A percentile compares a stretch with the other conserved stretches of the same genome.
Conservation (phyloP, 2,113 vertebrate genomes). For the Salvelinus fontinalis region DNA sequence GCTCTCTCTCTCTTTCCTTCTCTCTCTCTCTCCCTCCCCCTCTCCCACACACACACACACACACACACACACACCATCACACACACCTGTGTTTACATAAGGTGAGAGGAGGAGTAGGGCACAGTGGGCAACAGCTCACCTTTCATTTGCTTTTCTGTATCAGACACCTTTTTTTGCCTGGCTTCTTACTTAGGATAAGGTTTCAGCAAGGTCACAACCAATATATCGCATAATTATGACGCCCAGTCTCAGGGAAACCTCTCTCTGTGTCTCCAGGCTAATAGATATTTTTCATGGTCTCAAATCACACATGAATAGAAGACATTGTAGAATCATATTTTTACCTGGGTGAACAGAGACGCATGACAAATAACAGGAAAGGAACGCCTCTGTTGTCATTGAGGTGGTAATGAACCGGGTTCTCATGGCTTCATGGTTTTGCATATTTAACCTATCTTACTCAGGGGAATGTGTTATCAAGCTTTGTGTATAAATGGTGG, state of each 20-base stretch:
- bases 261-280: neutral
- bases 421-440: no score
- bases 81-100: constrained; percentile 68
- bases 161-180: constrained; percentile 15
- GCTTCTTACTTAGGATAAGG: constrained; percentile 18
- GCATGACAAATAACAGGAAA: neutral
- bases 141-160: constrained; percentile 45
- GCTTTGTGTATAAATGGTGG: neutral
- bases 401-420: neutral
- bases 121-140: constrained; percentile 13
- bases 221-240: neutral
- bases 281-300: constrained; percentile 1
- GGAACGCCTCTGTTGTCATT: constrained; percentile 18
- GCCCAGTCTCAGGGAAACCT: neutral
- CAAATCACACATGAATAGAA: neutral
- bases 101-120: constrained; percentile 33
- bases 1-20: neutral
- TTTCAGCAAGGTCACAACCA: constrained; percentile 15
- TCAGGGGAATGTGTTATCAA: neutral
- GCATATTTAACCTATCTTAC: no score
- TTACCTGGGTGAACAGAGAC: neutral
- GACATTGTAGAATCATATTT: neutral
- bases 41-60: neutral
- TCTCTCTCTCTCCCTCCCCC: neutral
- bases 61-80: constrained; percentile 31